Conservation (phyloP, 2,113 vertebrate species). For the Strix uralensis region DNA sequence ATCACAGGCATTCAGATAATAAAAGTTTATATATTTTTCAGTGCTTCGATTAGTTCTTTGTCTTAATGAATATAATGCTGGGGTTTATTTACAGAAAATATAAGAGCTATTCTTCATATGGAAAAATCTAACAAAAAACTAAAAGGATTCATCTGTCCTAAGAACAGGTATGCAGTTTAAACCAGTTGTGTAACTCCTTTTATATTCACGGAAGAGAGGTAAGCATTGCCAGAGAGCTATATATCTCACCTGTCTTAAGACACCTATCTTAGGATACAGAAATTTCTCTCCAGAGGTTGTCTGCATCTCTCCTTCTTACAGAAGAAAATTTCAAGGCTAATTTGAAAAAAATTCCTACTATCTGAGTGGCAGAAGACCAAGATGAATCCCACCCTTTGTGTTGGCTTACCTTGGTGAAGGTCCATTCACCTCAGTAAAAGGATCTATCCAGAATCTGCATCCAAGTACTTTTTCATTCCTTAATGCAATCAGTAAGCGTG, state of each 20-base stretch:
- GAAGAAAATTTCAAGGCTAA: not conserved
- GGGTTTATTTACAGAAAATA: not conserved
- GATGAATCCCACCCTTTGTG: not conserved
- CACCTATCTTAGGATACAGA: not conserved
- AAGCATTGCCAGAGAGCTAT: not conserved
- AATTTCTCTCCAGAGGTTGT: not conserved
- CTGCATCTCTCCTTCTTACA: not conserved
- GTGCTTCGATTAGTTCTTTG: not conserved
- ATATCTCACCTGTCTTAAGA: not conserved
- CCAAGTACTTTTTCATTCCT: not conserved
- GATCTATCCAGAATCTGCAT: not conserved
- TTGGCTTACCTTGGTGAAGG: not conserved
- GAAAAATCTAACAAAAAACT: not conserved
- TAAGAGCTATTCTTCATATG: not conserved
- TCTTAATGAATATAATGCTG: not conserved
- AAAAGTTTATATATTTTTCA: not conserved
- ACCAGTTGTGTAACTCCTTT: not conserved
- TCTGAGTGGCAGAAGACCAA: not conserved
- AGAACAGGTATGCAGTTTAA: not conserved
- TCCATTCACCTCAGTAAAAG: not conserved
- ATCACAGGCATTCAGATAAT: not conserved
- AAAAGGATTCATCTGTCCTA: not conserved
- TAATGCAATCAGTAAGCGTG: not conserved
- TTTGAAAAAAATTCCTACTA: rapidly evolving
- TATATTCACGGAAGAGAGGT: not conserved